phyloP scores from a whole-genome alignment of 2,113 vertebrate genomes.

The Pteropus alecto region DNA sequence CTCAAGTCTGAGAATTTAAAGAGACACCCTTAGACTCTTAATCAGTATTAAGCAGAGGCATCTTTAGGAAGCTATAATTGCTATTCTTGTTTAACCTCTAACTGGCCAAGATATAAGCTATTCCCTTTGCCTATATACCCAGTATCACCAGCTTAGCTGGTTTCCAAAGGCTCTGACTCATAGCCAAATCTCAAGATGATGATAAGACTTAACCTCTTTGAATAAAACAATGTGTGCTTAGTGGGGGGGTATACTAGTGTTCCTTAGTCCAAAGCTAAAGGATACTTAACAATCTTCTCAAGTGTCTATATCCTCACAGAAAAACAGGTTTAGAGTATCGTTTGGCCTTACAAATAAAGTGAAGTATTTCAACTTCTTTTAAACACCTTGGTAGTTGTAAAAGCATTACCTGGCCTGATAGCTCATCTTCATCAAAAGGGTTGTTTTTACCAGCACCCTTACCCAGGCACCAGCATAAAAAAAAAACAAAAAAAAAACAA shows the following conservation, averaged over 20 bases:
- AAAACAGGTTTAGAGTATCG: constrained; percentile 42
- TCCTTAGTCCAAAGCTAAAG: constrained; percentile 1
- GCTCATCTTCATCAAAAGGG: neutral
- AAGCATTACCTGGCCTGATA: neutral
- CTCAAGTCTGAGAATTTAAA: neutral
- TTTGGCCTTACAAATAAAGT: constrained; percentile 18
- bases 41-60: neutral
- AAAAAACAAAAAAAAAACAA: constrained; percentile 30
- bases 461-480: neutral
- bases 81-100: constrained; percentile 2
- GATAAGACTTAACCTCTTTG: neutral
- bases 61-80: neutral
- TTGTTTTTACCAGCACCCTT: neutral
- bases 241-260: neutral
- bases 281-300: constrained; percentile 15
- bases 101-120: neutral
- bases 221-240: constrained; percentile 33
- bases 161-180: constrained; percentile 37
- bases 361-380: neutral
- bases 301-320: constrained; percentile 32
- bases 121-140: neutral
- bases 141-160: neutral
- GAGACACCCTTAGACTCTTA: neutral
- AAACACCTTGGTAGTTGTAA: constrained; percentile 12
- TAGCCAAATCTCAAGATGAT: constrained; percentile 14